A percentile compares a stretch with the other conserved stretches of the same genome.
Conservation (phyloP, 1,140 invertebrate genomes). For the Bombus sibiricus region DNA sequence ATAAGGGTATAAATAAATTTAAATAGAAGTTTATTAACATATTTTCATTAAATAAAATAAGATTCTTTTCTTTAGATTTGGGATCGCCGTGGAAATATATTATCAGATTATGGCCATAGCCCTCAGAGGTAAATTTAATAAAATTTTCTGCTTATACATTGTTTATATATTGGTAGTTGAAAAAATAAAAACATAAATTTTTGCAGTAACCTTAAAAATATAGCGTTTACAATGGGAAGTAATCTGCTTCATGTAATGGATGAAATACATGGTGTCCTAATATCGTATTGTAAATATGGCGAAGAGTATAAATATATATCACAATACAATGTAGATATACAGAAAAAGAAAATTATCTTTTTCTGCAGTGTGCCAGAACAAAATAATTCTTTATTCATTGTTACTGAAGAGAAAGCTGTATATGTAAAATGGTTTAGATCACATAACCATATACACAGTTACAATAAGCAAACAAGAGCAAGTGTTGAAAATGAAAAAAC, state of each 20-base stretch:
- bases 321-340: slow-evolving; percentile 68
- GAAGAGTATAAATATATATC: slow-evolving; percentile 63
- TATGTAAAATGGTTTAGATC: slow-evolving; percentile 71
- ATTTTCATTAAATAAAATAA: slow-evolving; percentile 1
- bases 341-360: slow-evolving; percentile 70
- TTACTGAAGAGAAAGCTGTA: slow-evolving; percentile 72
- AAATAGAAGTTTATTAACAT: slow-evolving; percentile 4
- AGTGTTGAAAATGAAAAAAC: slow-evolving; percentile 59
- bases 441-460: slow-evolving; percentile 67
- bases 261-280: slow-evolving; percentile 62
- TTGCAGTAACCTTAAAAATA: slow-evolving; percentile 67
- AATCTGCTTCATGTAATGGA: slow-evolving; percentile 73
- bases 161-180: background rate
- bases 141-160: background rate
- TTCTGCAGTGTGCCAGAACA: slow-evolving; percentile 62
- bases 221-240: slow-evolving; percentile 69
- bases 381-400: slow-evolving; percentile 72
- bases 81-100: slow-evolving; percentile 62
- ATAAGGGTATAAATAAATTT: slow-evolving; percentile 65
- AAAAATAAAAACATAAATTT: background rate
- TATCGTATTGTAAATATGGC: slow-evolving; percentile 58
- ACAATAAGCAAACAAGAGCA: slow-evolving; percentile 61
- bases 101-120: slow-evolving; percentile 23
- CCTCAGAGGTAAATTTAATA: slow-evolving; percentile 36
- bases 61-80: slow-evolving; percentile 69